Percentiles rank a stretch among this genome's conserved stretches.
Evolutionary conservation across 2,797 vertebrate species (phyloP).

Genomic region (Netta rufina): DNA sequence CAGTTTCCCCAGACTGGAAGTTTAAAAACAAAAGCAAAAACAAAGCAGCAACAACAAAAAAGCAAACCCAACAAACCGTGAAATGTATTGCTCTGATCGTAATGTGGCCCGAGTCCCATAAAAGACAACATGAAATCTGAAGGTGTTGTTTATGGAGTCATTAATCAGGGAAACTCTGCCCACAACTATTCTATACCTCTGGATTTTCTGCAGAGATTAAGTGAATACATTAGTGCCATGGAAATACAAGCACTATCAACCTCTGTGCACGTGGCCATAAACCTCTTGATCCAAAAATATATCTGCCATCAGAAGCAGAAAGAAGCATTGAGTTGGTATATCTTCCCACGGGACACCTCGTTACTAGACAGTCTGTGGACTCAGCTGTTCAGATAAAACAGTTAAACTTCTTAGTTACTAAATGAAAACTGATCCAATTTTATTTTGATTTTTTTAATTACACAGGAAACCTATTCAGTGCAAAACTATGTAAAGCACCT

Average conservation of each 20-base stretch:
- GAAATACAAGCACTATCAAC: neutral
- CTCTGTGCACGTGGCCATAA: neutral
- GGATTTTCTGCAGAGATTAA: neutral
- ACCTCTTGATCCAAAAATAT: neutral
- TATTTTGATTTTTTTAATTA: neutral
- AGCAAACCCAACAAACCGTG: too few relatives aligned
- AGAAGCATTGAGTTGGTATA: accelerated
- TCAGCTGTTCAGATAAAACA: neutral
- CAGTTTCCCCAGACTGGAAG: neutral
- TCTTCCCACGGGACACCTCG: neutral
- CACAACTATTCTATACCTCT: neutral
- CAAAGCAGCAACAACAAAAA: neutral
- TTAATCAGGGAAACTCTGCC: neutral
- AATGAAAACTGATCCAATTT: neutral
- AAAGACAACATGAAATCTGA: neutral
- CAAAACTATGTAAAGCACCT: constrained; percentile 82
- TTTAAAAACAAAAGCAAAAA: neutral
- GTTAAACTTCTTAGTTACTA: neutral
- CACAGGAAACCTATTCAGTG: constrained; percentile 79
- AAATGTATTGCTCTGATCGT: neutral
- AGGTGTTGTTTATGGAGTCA: neutral
- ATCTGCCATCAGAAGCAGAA: neutral
- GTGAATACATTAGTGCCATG: neutral
- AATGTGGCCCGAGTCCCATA: neutral
- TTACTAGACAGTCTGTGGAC: neutral